phyloP scores from a whole-genome alignment of 1,140 invertebrate species.

The Spodoptera frugiperda region DNA sequence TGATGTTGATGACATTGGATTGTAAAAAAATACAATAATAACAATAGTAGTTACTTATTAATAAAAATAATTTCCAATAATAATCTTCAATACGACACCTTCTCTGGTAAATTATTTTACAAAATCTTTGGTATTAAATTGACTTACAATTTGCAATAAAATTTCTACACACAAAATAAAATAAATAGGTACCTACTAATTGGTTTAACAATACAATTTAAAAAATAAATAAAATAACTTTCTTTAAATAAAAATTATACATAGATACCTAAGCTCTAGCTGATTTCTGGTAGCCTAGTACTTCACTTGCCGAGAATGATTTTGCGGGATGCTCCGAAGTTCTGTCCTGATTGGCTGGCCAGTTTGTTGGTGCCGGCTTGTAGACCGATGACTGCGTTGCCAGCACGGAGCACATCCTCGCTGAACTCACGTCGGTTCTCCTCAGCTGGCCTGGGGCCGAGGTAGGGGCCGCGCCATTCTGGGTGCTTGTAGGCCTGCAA shows the following conservation, averaged over 20 bases:
- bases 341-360: slow-evolving; percentile 95
- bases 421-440: slow-evolving; percentile 96
- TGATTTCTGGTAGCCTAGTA: slow-evolving; percentile 53
- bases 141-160: no score
- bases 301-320: slow-evolving; percentile 93
- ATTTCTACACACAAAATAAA: no score
- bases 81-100: no score
- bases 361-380: slow-evolving; percentile 97
- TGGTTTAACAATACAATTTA: not conserved
- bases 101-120: no score
- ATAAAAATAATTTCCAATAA: no score
- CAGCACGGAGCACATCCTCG: slow-evolving; percentile 94
- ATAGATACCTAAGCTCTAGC: slow-evolving; percentile 22
- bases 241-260: not conserved
- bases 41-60: no score
- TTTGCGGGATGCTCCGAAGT: slow-evolving; percentile 95
- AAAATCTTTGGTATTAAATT: no score
- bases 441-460: slow-evolving; percentile 94
- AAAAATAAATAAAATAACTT: not conserved
- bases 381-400: slow-evolving; percentile 94
- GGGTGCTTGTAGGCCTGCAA: slow-evolving; percentile 93
- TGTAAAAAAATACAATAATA: no score
- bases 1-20: no score
- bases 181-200: no score
- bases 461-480: slow-evolving; percentile 94